phyloP scores from a whole-genome alignment of 2,888 invertebrate species.

The Andrena chrysosceles region DNA sequence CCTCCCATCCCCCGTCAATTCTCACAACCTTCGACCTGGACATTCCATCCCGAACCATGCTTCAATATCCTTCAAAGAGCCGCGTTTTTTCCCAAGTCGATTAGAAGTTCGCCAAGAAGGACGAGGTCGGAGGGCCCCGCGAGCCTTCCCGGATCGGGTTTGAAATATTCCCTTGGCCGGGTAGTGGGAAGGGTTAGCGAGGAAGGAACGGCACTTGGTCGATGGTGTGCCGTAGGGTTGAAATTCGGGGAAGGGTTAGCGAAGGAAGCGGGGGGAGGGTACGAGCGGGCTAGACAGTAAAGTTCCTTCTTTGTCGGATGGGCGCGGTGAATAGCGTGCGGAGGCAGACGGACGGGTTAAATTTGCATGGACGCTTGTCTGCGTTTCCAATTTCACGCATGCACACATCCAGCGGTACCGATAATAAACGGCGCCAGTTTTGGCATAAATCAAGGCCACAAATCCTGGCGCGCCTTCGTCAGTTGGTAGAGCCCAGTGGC shows the following conservation, averaged over 20 bases:
- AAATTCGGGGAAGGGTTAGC: slow-evolving; percentile 1
- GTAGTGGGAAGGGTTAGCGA: slow-evolving; percentile 38
- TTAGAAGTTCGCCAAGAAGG: slow-evolving; percentile 22
- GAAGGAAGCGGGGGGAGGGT: slow-evolving; percentile 22
- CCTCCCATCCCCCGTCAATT: not conserved
- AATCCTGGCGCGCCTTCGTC: slow-evolving; percentile 69
- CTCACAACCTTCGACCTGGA: not conserved
- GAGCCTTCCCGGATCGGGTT: slow-evolving; percentile 25
- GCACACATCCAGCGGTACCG: slow-evolving; percentile 77
- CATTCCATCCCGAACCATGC: not conserved
- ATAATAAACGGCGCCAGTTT: slow-evolving; percentile 80
- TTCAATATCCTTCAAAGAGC: slow-evolving; percentile 1
- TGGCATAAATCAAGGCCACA: slow-evolving; percentile 81
- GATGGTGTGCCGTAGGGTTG: slow-evolving; percentile 29
- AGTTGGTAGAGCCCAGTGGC: slow-evolving; percentile 40
- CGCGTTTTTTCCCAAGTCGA: slow-evolving; percentile 22
- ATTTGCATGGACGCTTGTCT: slow-evolving; percentile 83
- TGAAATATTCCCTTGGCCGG: slow-evolving; percentile 38
- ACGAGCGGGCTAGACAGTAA: slow-evolving; percentile 65
- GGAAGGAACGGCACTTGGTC: slow-evolving; percentile 26
- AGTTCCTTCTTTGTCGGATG: slow-evolving; percentile 77
- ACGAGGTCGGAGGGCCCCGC: slow-evolving; percentile 7
- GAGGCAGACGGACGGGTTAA: slow-evolving; percentile 78
- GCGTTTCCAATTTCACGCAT: slow-evolving; percentile 84
- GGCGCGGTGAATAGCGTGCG: slow-evolving; percentile 72